Evolutionary conservation across 1,140 invertebrate genomes (phyloP), one percentile per base, ranked within the genome.

Genomic region (Eulimnadia texana): DNA sequence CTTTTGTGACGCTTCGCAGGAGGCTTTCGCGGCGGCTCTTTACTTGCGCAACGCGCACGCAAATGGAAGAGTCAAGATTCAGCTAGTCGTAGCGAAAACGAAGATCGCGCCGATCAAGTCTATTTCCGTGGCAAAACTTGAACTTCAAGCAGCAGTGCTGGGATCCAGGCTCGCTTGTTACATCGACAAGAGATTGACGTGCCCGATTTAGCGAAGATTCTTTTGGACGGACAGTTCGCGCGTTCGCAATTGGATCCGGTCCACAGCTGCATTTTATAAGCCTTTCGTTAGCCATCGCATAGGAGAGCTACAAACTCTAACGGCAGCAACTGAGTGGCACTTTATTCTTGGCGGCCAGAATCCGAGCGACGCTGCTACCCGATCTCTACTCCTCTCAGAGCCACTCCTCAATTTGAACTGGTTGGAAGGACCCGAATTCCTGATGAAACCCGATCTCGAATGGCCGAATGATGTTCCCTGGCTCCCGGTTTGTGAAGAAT

Each of bases 111-210:
- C 76, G 27, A 55, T 75, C 1, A 76, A 77, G 67, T 61, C 54
- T 10, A 55, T 70, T 19, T 71, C 72, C 16, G 67, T 80, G 25
- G 75, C 78, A 6, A 58, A 73, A 61, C 65, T 78, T 19, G 78
- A 79, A 66, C 64, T 79, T 20, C 70, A 67, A 52, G 75, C 70
- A 6, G 76, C 76, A 3, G 53, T 70, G 0, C 53, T 42, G 33
- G 6, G 6, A 42, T 42, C 33, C 33, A 6, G 33, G 11, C 2
- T 56, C 19, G 54, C 54, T 19, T 22, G n/a, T n/a, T 56, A 56
- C 24, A 24, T 27, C 10, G 10, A 56, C n/a, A 1, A 25, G 9
- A 9, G 24, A 28, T 29, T 56, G 3, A 3, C n/a, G 3, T 9
- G 23, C 9, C n/a, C 3, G 1, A 1, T 56, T n/a, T 16, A 25